Percentiles rank a stretch among this genome's conserved stretches.
phyloP scores from a whole-genome alignment of 2,113 vertebrate genomes.

The Naja naja region DNA sequence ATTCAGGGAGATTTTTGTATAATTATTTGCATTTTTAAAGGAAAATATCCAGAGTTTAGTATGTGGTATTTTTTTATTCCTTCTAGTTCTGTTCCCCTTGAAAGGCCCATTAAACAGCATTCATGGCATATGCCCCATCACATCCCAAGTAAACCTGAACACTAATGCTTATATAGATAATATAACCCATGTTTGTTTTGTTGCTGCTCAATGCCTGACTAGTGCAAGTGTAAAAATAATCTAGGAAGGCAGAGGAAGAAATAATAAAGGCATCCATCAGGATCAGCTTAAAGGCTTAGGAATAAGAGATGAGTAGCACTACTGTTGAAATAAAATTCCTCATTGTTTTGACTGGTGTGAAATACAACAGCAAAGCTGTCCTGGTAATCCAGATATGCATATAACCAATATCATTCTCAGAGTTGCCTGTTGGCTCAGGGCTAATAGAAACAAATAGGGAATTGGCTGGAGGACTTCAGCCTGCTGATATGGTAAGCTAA shows the following conservation, averaged over 20 bases:
- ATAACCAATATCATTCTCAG: background rate
- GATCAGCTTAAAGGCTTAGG: constrained; percentile 20
- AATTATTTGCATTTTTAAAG: background rate
- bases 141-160: background rate
- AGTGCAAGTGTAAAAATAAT: background rate
- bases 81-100: background rate
- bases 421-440: background rate
- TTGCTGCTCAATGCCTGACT: background rate
- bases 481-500: background rate
- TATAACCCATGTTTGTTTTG: constrained; percentile 7
- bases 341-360: constrained; percentile 23
- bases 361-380: background rate
- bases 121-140: background rate
- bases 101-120: background rate
- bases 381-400: constrained; percentile 20
- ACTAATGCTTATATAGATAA: background rate
- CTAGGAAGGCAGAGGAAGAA: rapidly evolving
- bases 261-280: background rate
- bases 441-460: background rate
- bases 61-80: background rate
- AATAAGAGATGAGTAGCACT: constrained; percentile 8
- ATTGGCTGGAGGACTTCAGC: background rate
- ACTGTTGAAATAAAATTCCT: constrained; percentile 18
- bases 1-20: background rate
- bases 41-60: background rate